These are phyloP conservation scores for Amphipyra tragopoginis DNA, from an alignment of 2,888 invertebrate species.

Conservation along the genomic window DNA sequence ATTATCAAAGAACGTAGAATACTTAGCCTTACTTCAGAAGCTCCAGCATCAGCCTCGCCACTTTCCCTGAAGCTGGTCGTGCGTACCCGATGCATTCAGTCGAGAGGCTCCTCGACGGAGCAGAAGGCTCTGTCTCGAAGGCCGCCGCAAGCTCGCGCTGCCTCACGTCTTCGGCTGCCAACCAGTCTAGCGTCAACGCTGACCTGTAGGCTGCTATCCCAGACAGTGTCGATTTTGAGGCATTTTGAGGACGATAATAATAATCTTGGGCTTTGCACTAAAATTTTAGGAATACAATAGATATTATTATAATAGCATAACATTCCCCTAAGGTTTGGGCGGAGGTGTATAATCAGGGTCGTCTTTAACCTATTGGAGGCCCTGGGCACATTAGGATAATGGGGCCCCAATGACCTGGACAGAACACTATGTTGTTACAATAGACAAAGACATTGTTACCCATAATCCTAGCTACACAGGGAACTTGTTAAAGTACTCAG, in stretches of 20 bases:
- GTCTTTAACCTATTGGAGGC: too few relatives aligned
- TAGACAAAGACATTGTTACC: too few relatives aligned
- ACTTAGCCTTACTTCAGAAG: constrained; percentile 69
- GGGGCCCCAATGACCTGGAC: too few relatives aligned
- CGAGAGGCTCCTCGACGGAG: constrained; percentile 63
- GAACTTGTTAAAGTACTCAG: too few relatives aligned
- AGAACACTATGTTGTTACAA: too few relatives aligned
- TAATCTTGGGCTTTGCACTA: constrained; percentile 70
- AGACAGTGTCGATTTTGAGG: constrained; percentile 67
- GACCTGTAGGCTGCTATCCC: constrained; percentile 79
- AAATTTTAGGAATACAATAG: constrained; percentile 1
- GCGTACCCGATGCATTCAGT: constrained; percentile 76
- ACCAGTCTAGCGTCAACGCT: constrained; percentile 80
- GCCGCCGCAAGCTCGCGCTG: constrained; percentile 77
- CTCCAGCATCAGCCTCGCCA: constrained; percentile 80
- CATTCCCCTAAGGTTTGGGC: too few relatives aligned
- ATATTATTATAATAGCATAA: too few relatives aligned
- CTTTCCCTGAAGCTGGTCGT: constrained; percentile 76
- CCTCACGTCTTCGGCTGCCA: constrained; percentile 76
- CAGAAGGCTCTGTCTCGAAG: constrained; percentile 72
- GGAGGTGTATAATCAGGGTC: too few relatives aligned
- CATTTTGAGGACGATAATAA: constrained; percentile 69
- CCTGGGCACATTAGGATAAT: too few relatives aligned
- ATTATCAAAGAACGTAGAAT: too few relatives aligned
- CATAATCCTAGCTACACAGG: too few relatives aligned